Evolutionary conservation across 2,797 vertebrate genomes (phyloP).

Genomic region (Chiroxiphia lanceolata): DNA sequence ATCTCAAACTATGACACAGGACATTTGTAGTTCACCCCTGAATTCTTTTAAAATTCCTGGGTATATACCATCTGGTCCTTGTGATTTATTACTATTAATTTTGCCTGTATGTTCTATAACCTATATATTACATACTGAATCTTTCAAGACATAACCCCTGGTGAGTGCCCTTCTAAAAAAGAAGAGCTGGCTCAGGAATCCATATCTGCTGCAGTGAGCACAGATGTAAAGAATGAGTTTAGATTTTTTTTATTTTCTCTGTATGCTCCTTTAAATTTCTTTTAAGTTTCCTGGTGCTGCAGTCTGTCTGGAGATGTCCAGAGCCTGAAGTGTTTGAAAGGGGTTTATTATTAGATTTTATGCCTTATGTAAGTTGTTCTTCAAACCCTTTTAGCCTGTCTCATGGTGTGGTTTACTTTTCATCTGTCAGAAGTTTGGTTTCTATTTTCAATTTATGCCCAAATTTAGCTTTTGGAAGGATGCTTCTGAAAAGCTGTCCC

Average conservation of each 20-base stretch:
- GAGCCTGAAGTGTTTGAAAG: background rate
- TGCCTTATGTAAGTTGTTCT: conserved; percentile 7
- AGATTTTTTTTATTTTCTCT: background rate
- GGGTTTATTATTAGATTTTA: conserved; percentile 44
- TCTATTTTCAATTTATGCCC: conserved; percentile 16
- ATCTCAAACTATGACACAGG: too few relatives aligned
- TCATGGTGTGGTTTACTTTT: conserved; percentile 15
- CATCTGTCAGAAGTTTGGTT: background rate
- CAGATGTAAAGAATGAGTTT: background rate
- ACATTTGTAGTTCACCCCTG: background rate
- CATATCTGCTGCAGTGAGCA: background rate
- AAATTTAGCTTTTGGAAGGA: conserved; percentile 3
- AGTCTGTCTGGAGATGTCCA: background rate
- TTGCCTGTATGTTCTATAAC: background rate
- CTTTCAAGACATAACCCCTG: background rate
- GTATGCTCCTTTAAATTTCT: background rate
- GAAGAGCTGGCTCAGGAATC: background rate
- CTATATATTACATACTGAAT: background rate
- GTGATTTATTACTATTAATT: background rate
- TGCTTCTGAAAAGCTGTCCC: background rate
- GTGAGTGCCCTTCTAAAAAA: background rate
- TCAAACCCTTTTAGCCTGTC: background rate
- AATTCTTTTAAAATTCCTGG: background rate
- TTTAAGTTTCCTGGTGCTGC: background rate
- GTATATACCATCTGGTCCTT: background rate